phyloP scores from a whole-genome alignment of 2,113 vertebrate genomes.

The Solea solea region DNA sequence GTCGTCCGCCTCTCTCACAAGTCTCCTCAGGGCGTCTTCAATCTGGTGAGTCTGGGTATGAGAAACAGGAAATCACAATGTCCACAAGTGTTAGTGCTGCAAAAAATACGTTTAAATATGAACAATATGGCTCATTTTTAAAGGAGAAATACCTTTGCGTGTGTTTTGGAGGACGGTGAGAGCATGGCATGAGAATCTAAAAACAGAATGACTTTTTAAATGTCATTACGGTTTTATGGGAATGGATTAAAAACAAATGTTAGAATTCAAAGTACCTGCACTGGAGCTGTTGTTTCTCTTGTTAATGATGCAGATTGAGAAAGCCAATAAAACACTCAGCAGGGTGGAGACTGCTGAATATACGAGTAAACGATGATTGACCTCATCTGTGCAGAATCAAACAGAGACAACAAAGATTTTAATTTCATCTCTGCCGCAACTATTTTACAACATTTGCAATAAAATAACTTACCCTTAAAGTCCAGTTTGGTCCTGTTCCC shows the following conservation, averaged over 20 bases:
- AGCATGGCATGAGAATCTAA: neutral
- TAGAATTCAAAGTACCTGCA: neutral
- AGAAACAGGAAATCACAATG: too few species aligned
- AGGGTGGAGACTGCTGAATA: neutral
- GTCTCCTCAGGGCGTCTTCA: too few species aligned
- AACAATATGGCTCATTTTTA: neutral
- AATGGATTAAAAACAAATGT: neutral
- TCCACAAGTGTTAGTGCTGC: too few species aligned
- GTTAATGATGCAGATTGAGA: neutral
- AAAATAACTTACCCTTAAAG: too few species aligned
- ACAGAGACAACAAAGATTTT: too few species aligned
- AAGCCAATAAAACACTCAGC: neutral
- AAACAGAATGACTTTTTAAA: neutral
- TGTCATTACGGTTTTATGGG: neutral
- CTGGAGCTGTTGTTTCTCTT: too few species aligned
- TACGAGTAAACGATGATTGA: neutral
- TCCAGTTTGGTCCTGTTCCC: too few species aligned
- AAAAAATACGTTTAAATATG: neutral
- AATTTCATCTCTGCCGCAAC: too few species aligned
- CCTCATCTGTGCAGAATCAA: neutral
- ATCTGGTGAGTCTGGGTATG: too few species aligned
- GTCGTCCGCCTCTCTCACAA: too few species aligned
- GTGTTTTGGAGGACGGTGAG: neutral
- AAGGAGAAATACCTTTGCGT: neutral
- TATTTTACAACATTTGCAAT: too few species aligned